Evolutionary conservation across 2,888 invertebrate species (phyloP).

Genomic region (Cenopis cana): DNA sequence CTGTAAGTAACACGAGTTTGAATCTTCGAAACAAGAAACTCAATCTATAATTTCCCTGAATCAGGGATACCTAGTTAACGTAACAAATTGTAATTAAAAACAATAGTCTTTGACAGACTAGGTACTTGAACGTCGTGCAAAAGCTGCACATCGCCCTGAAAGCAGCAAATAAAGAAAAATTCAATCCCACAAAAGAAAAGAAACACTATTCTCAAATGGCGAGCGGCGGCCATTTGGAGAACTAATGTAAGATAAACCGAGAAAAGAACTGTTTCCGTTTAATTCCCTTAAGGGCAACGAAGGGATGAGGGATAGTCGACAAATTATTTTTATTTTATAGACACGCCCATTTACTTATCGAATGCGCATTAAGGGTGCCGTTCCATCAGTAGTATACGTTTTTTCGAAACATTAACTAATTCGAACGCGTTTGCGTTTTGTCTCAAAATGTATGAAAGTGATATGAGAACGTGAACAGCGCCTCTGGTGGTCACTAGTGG

Average conservation of each 20-base stretch:
- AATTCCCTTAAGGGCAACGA: constrained; percentile 51
- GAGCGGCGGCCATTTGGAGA: constrained; percentile 33
- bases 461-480: no score
- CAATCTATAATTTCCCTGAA: no score
- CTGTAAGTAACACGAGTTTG: no score
- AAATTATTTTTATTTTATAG: not conserved
- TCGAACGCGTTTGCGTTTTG: no score
- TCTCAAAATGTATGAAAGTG: no score
- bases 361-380: no score
- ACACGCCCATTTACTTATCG: no score
- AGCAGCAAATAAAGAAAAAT: constrained; percentile 17
- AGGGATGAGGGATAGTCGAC: constrained; percentile 35
- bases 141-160: not conserved
- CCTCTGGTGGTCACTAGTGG: no score
- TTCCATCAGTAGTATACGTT: no score
- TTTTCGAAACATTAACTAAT: no score
- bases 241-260: constrained; percentile 45
- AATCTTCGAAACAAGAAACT: no score
- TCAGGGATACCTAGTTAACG: no score
- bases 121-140: not conserved
- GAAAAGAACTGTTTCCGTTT: constrained; percentile 49
- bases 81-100: not conserved
- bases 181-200: constrained; percentile 11
- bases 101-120: not conserved
- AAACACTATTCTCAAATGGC: constrained; percentile 6